phyloP scores from a whole-genome alignment of 2,797 vertebrate species.

The Pelodytes ibericus region DNA sequence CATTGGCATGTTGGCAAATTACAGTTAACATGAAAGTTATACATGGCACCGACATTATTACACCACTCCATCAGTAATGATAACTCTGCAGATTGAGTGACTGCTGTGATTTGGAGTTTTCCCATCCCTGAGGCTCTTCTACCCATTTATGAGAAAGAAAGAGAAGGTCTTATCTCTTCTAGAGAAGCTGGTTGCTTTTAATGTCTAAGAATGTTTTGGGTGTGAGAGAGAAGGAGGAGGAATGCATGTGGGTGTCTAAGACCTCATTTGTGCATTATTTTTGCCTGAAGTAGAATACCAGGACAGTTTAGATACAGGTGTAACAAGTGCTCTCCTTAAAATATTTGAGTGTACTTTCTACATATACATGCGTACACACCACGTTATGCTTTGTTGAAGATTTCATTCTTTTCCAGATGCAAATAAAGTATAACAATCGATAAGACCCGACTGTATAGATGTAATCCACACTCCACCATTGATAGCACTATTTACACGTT shows the following conservation, averaged over 20 bases:
- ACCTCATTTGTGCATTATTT: constrained; percentile 13
- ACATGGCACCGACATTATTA: too few species aligned
- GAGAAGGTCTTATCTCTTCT: constrained; percentile 22
- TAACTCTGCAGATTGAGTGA: not conserved
- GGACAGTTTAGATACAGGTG: constrained; percentile 18
- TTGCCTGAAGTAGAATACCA: constrained; percentile 41
- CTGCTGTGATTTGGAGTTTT: constrained; percentile 14
- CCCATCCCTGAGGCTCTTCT: constrained; percentile 32
- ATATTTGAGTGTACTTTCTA: not conserved
- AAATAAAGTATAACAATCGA: too few species aligned
- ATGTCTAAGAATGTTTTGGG: constrained; percentile 28
- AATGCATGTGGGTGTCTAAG: constrained; percentile 8
- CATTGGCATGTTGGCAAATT: too few species aligned
- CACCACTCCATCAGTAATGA: not conserved
- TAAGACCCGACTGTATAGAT: too few species aligned
- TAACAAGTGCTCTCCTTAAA: not conserved
- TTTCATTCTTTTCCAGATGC: too few species aligned
- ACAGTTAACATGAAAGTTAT: too few species aligned
- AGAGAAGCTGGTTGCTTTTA: constrained; percentile 4
- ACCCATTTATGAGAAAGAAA: constrained; percentile 3
- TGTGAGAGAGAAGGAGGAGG: not conserved
- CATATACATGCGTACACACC: not conserved
- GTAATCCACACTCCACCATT: too few species aligned
- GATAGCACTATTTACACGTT: too few species aligned
- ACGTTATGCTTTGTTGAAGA: too few species aligned